Evolutionary conservation across 2,888 invertebrate species (phyloP), one percentile per base, ranked within the genome.

Genomic region (Anodontia alba): DNA sequence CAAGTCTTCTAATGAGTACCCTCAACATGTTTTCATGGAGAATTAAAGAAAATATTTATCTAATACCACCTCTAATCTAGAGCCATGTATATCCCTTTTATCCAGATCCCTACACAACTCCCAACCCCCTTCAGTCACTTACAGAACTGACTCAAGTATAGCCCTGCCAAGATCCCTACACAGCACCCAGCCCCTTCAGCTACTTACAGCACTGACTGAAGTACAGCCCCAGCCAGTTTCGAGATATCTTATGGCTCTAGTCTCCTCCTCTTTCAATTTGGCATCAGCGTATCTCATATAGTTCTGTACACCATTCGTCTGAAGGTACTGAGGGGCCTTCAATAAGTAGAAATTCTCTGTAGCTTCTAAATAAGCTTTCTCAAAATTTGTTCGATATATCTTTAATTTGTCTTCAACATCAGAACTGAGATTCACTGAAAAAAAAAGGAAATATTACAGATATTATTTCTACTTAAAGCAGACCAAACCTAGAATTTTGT

Each of bases 211-310:
- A 89, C 95, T 95, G 5, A 96, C 95, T 2, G 97, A 95, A 68
- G 91, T 91, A 85, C 94, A 97, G 62, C 97, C 97, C 95, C 97
- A 97, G 84, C 97, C 97, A 0, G 98, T 97, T 94, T 99, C 99
- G 83, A 99, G 95, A 94, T 99, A 99, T 86, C 98, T 96, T 92
- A 97, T 96, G 3, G 99, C 99, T 68, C 99, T 95, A 20, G 97
- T 96, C 95, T 99, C 99, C 94, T 99, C 99, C 94, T 99, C 99
- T 57, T 97, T 96, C 69, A 99, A 95, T 93, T 99, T 98, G 73
- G 96, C 96, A 94, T 99, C 99, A 8, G 99, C 99, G 95, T 99
- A 99, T 87, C 96, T 96, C 99, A 99, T 99, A 94, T 99, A 99
- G 80, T 97, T 97, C 93, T 98, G 97, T 0, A 99, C 99, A 68